Percentiles rank a stretch among this genome's conserved stretches.
Conservation (phyloP, 2,888 invertebrate species). For the Allacma fusca region DNA sequence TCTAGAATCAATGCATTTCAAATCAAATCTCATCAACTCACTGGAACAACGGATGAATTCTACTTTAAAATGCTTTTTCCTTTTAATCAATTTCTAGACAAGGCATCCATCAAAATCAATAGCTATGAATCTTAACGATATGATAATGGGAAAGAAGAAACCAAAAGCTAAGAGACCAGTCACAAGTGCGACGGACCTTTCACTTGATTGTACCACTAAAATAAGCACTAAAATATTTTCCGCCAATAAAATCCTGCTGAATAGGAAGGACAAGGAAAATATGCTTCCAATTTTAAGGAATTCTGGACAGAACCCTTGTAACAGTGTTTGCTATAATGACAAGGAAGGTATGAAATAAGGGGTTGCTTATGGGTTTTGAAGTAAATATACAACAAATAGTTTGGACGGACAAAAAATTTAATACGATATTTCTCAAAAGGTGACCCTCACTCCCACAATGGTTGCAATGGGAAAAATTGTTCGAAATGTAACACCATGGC, state of each 20-base stretch:
- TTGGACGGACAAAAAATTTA: too few species aligned
- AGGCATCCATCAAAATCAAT: slow-evolving; percentile 32
- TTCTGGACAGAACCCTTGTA: not conserved
- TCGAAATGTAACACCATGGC: slow-evolving; percentile 24
- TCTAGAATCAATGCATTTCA: too few species aligned
- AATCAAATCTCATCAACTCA: too few species aligned
- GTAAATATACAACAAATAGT: too few species aligned
- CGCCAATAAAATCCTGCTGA: not conserved
- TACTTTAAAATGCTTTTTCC: too few species aligned
- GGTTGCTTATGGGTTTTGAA: not conserved
- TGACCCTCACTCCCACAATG: not conserved
- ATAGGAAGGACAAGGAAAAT: slow-evolving; percentile 23
- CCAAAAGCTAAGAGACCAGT: slow-evolving; percentile 4
- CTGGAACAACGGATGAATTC: too few species aligned
- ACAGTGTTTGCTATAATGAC: not conserved
- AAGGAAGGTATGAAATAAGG: not conserved
- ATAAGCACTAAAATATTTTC: not conserved
- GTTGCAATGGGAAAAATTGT: slow-evolving; percentile 30
- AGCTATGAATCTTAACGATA: slow-evolving; percentile 27
- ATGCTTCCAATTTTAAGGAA: not conserved
- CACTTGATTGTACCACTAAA: not conserved
- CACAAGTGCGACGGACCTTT: not conserved
- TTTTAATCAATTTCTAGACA: slow-evolving; percentile 11
- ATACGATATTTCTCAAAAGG: not conserved
- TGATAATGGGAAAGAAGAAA: slow-evolving; percentile 26